phyloP scores from a whole-genome alignment of 2,797 vertebrate genomes.

The Anabas testudineus region DNA sequence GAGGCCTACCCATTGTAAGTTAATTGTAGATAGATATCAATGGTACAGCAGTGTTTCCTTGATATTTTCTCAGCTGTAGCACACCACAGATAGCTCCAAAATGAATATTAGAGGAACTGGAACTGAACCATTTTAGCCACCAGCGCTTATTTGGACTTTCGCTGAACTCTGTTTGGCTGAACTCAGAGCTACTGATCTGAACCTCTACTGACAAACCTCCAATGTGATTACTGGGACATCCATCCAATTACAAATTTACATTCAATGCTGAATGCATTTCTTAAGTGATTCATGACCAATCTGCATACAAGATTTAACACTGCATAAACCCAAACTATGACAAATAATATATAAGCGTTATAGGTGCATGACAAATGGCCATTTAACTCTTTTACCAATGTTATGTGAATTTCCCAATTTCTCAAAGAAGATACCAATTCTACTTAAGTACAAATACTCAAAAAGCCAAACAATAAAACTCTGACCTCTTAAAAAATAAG shows the following conservation, averaged over 20 bases:
- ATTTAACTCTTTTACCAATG: too few species aligned
- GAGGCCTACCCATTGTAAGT: background rate
- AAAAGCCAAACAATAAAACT: background rate
- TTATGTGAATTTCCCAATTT: too few species aligned
- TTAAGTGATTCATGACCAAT: background rate
- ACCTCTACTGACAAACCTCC: background rate
- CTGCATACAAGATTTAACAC: background rate
- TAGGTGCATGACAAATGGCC: too few species aligned
- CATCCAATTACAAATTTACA: background rate
- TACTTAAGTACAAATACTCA: background rate
- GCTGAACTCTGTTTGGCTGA: conserved; percentile 48
- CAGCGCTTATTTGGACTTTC: conserved; percentile 27
- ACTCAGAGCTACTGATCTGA: conserved; percentile 16
- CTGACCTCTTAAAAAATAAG: background rate
- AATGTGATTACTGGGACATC: background rate
- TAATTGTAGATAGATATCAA: conserved; percentile 25
- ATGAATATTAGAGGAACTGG: conserved; percentile 26
- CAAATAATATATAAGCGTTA: background rate
- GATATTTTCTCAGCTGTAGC: conserved; percentile 8
- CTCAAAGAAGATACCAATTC: too few species aligned
- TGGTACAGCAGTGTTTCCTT: background rate
- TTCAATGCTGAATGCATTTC: background rate
- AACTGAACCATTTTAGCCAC: background rate
- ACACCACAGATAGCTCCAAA: conserved; percentile 18
- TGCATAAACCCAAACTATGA: background rate